These are phyloP conservation scores for Geotrypetes seraphini DNA, from an alignment of 2,797 vertebrate genomes.

Conservation along the genomic window DNA sequence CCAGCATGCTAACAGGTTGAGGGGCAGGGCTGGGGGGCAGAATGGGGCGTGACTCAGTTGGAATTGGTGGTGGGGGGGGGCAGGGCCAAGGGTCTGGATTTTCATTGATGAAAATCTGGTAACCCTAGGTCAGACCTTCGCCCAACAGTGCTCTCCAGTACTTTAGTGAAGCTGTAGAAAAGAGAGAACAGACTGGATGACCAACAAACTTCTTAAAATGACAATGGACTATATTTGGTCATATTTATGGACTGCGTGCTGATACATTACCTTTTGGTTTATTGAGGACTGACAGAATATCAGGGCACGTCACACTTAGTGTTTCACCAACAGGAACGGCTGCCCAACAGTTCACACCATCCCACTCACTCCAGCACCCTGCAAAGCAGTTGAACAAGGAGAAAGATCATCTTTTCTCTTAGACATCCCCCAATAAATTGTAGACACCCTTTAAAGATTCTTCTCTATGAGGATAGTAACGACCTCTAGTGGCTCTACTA, in stretches of 20 bases:
- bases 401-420: background rate
- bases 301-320: conserved; percentile 23
- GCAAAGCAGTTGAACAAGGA: background rate
- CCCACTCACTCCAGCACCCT: conserved; percentile 46
- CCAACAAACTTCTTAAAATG: background rate
- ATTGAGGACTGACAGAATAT: conserved; percentile 14
- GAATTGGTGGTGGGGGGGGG: too few relatives aligned
- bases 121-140: too few relatives aligned
- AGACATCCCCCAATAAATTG: too few relatives aligned
- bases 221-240: background rate
- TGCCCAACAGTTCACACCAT: conserved; percentile 42
- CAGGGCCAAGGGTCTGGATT: too few relatives aligned
- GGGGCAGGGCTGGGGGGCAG: too few relatives aligned
- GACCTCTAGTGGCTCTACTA: too few relatives aligned
- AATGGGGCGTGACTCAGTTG: too few relatives aligned
- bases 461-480: too few relatives aligned
- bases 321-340: conserved; percentile 11
- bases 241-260: background rate
- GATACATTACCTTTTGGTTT: conserved; percentile 10
- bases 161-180: background rate
- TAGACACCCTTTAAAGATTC: too few relatives aligned
- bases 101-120: too few relatives aligned
- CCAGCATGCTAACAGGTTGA: too few relatives aligned
- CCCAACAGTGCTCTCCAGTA: background rate
- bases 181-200: background rate